Conservation (phyloP, 2,888 invertebrate genomes). For the Exocentrus adspersus region DNA sequence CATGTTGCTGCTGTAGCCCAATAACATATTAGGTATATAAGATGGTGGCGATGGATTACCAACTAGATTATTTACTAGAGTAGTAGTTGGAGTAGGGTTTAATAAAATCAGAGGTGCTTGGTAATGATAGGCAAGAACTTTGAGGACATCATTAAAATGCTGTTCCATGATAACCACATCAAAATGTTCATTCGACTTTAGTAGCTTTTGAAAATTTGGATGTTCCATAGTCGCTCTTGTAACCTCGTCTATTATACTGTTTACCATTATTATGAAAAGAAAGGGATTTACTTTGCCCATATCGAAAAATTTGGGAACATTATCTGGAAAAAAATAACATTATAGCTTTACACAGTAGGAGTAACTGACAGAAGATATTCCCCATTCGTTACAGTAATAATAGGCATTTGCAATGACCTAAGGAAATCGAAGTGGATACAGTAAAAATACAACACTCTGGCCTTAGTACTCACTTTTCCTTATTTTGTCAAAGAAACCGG, state of each 20-base stretch:
- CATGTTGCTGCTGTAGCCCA: slow-evolving; percentile 60
- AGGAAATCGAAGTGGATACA: too few species aligned
- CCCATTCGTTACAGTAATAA: too few species aligned
- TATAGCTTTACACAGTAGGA: too few species aligned
- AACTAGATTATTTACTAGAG: slow-evolving; percentile 47
- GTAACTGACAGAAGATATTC: too few species aligned
- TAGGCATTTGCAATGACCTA: too few species aligned
- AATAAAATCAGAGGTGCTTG: slow-evolving; percentile 58
- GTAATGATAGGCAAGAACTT: slow-evolving; percentile 58
- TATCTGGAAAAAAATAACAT: too few species aligned
- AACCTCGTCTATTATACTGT: slow-evolving; percentile 22
- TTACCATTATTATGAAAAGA: slow-evolving; percentile 18
- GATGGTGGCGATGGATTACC: slow-evolving; percentile 15
- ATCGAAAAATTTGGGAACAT: too few species aligned
- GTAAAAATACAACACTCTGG: too few species aligned
- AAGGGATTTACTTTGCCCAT: not conserved
- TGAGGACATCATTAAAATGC: slow-evolving; percentile 64
- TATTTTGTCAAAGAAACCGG: slow-evolving; percentile 10
- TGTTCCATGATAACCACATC: slow-evolving; percentile 63
- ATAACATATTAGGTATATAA: slow-evolving; percentile 43
- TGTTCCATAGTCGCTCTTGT: slow-evolving; percentile 62
- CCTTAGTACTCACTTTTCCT: too few species aligned
- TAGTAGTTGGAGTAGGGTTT: slow-evolving; percentile 63
- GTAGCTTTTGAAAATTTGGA: slow-evolving; percentile 15
- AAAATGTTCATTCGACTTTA: slow-evolving; percentile 49